Evolutionary conservation across 2,113 vertebrate genomes (phyloP), one percentile per base, ranked within the genome.

Genomic region (Anarhynchus alexandrinus): DNA sequence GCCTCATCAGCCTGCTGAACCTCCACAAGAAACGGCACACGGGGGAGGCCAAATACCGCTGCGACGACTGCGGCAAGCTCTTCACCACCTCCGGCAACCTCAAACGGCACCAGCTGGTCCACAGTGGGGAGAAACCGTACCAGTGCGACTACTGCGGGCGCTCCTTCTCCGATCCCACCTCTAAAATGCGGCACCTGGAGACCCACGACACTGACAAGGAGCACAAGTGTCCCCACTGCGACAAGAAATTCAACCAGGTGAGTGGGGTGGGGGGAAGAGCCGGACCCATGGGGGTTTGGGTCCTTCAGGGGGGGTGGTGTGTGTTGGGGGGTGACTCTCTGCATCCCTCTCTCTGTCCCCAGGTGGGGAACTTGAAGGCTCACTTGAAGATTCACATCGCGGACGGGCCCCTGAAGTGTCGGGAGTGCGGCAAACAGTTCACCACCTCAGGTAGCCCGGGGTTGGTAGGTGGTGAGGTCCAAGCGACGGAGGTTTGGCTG

Each of bases 161-260:
- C 73, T 98, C 99, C 43, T 99, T 99, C 98, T 99, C 99, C 0
- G 99, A 99, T 95, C 99, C 99, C 97, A 99, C 99, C 1, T 99
- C 99, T 82, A 99, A 99, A 98, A 99, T 99, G 99, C 97, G 99
- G 49, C 99, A 99, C 94, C 98, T 99, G 93, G 99, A 99, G 98
- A 99, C 99, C 0, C 99, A 99, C 3, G 99, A 99, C 98, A 99
- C 99, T 0, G 98, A 99, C 97, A 99, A 99, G 97, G 99, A 99
- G 91, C 99, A 99, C 98, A 99, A 99, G 95, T 99, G 99, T 93
- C 98, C 99, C 4, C 99, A 99, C 98, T 99, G 99, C 0, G 99
- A 99, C 97, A 99, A 99, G 94, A 98, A 99, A 59, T 99, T 99
- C 97, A 99, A 99, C 97, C 99, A 99, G 99, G 99, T 99, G 93